Evolutionary conservation across 1,140 invertebrate genomes (phyloP).

Genomic region (Melipona quadrifasciata): DNA sequence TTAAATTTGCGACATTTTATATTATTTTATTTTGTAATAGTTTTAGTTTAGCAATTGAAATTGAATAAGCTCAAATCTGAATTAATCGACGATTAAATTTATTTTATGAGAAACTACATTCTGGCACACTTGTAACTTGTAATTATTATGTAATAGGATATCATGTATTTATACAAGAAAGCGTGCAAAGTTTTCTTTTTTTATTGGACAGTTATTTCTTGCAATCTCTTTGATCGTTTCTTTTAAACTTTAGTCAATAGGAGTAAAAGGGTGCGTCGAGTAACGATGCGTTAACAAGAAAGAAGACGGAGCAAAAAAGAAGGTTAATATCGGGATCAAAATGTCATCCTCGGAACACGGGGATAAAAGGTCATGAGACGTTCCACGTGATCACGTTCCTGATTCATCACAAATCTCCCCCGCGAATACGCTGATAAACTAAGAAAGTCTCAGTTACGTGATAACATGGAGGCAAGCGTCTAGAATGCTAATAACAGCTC

Average conservation of each 20-base stretch:
- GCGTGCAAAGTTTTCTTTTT: background rate
- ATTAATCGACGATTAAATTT: too few species aligned
- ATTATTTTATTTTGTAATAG: too few species aligned
- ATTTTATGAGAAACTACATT: too few species aligned
- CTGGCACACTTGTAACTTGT: too few species aligned
- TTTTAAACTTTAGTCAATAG: background rate
- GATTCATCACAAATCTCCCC: conserved; percentile 20
- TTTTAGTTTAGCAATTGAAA: too few species aligned
- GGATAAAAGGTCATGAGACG: conserved; percentile 3
- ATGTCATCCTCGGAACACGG: background rate
- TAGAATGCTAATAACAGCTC: background rate
- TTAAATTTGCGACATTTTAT: too few species aligned
- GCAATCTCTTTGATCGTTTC: background rate
- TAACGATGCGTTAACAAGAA: background rate
- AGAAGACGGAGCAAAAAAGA: background rate
- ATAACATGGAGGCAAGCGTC: too few species aligned
- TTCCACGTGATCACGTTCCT: conserved; percentile 13
- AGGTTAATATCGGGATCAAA: conserved; percentile 4
- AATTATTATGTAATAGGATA: too few species aligned
- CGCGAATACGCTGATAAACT: conserved; percentile 18
- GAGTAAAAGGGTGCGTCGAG: too few species aligned
- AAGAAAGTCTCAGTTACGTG: background rate
- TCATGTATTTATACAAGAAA: too few species aligned
- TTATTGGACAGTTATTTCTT: background rate
- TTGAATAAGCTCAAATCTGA: too few species aligned